Percentiles rank a stretch among this genome's conserved stretches.
Evolutionary conservation across 2,888 invertebrate genomes (phyloP).

Genomic region (Drosophila kokeensis): DNA sequence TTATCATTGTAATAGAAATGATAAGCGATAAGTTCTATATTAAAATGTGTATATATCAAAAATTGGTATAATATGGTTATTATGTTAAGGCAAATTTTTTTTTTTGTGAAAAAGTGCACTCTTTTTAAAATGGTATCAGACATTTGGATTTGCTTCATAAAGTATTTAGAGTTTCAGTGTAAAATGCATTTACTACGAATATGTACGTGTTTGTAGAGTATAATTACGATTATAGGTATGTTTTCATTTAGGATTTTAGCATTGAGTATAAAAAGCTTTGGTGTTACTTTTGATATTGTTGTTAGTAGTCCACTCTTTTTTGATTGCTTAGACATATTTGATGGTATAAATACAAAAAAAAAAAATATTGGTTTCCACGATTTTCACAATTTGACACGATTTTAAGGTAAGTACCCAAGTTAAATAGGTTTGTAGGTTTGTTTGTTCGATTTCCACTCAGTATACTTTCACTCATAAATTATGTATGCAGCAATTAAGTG

Average conservation of each 20-base stretch:
- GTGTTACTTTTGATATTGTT: constrained; percentile 44
- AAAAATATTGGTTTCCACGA: constrained; percentile 19
- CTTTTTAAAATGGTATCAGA: constrained; percentile 87
- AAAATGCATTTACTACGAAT: constrained; percentile 39
- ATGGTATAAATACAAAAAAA: constrained; percentile 25
- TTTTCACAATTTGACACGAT: constrained; percentile 60
- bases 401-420: constrained; percentile 23
- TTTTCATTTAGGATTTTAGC: constrained; percentile 28
- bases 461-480: constrained; percentile 10
- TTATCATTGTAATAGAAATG: constrained; percentile 58
- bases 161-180: constrained; percentile 52
- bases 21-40: constrained; percentile 56
- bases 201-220: constrained; percentile 29
- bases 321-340: constrained; percentile 63
- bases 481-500: constrained; percentile 9
- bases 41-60: constrained; percentile 75
- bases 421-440: constrained; percentile 37
- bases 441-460: constrained; percentile 40
- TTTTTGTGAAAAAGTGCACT: constrained; percentile 82
- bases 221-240: constrained; percentile 25
- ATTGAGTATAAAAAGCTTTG: constrained; percentile 43
- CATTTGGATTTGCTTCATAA: constrained; percentile 84
- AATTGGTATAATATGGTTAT: constrained; percentile 74
- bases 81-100: constrained; percentile 79
- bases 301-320: constrained; percentile 15